Conservation (phyloP, 1,140 invertebrate species). For the Lasioglossum baleicum region DNA sequence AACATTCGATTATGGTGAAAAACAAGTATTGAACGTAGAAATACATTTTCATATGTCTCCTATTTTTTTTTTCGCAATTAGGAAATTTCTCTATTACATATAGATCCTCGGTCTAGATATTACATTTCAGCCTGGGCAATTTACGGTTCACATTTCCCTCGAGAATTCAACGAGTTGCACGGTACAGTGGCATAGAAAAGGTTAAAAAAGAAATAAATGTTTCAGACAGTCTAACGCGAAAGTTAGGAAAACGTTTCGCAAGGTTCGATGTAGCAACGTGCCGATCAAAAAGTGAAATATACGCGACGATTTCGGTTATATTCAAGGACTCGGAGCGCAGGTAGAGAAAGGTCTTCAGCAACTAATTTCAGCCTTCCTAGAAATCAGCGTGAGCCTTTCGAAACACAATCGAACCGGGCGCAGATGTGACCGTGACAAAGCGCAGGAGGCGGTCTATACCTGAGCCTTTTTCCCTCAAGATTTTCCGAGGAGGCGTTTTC, state of each 20-base stretch:
- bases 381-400: conserved; percentile 50
- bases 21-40: too few relatives aligned
- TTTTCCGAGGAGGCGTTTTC: conserved; percentile 39
- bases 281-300: conserved; percentile 18
- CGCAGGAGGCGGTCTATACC: conserved; percentile 48
- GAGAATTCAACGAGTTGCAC: not conserved
- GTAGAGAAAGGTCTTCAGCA: conserved; percentile 47
- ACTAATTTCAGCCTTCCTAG: conserved; percentile 61
- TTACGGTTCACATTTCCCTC: not conserved
- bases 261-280: not conserved
- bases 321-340: conserved; percentile 26
- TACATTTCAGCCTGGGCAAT: too few relatives aligned
- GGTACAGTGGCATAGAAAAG: not conserved
- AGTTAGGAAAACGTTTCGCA: not conserved
- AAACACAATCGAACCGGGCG: conserved; percentile 30
- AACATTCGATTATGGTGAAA: too few relatives aligned
- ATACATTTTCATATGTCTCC: too few relatives aligned
- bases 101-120: too few relatives aligned
- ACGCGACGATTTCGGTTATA: not conserved
- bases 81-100: too few relatives aligned
- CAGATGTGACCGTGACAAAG: conserved; percentile 33
- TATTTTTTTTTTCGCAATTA: too few relatives aligned
- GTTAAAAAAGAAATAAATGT: not conserved
- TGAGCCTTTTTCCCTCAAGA: conserved; percentile 55
- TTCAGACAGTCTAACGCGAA: not conserved